A percentile compares a stretch with the other conserved stretches of the same genome.
Conservation (phyloP, 2,113 vertebrate genomes). For the Syngnathus floridae region DNA sequence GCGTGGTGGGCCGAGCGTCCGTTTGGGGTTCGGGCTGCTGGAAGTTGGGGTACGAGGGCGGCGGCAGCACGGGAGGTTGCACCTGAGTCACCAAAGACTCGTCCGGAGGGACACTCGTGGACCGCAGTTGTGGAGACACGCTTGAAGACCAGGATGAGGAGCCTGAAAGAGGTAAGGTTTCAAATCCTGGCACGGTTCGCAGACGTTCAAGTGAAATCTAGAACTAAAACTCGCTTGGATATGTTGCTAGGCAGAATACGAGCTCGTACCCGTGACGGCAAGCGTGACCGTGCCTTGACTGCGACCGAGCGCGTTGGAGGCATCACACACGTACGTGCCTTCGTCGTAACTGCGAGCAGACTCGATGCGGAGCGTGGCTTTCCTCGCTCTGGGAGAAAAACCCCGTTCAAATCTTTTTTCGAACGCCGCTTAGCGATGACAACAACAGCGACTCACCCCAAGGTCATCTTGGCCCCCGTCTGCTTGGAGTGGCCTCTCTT, state of each 20-base stretch:
- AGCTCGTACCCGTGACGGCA: constrained; percentile 60
- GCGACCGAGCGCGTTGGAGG: constrained; percentile 60
- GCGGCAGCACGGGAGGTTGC: constrained; percentile 38
- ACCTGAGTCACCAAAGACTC: constrained; percentile 37
- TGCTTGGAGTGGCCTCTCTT: constrained; percentile 64
- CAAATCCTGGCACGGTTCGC: background rate
- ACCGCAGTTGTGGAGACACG: background rate
- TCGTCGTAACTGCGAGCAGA: constrained; percentile 67
- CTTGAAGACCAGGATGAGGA: background rate
- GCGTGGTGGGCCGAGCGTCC: background rate
- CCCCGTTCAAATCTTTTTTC: background rate
- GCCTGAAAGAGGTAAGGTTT: background rate
- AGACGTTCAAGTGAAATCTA: too few relatives aligned
- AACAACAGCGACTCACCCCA: constrained; percentile 45
- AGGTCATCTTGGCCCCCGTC: constrained; percentile 63
- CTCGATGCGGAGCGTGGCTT: constrained; percentile 66
- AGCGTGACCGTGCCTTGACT: constrained; percentile 50
- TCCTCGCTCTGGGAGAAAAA: constrained; percentile 56
- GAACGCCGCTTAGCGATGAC: background rate
- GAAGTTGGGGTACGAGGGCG: constrained; percentile 35
- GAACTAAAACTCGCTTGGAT: background rate
- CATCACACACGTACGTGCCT: constrained; percentile 66
- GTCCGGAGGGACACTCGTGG: constrained; percentile 2
- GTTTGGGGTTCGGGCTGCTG: constrained; percentile 5
- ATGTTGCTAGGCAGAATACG: constrained; percentile 1